These are phyloP conservation scores for Loripinus fragilis DNA, from an alignment of 2,888 invertebrate species.

Conservation along the genomic window DNA sequence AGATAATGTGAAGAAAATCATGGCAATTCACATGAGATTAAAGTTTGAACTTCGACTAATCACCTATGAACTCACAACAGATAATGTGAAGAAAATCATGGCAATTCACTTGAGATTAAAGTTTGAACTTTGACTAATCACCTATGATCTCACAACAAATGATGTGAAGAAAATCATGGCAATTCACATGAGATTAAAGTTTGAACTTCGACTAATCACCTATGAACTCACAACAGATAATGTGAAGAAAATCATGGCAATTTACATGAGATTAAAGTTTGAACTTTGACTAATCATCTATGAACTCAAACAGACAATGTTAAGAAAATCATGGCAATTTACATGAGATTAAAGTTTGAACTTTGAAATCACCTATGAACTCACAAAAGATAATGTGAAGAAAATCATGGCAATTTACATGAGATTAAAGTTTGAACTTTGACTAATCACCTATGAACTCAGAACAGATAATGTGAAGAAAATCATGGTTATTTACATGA, in stretches of 20 bases:
- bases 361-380: constrained; percentile 78
- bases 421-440: constrained; percentile 77
- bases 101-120: constrained; percentile 82
- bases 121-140: too few relatives aligned
- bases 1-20: too few relatives aligned
- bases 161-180: too few relatives aligned
- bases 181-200: too few relatives aligned
- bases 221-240: constrained; percentile 82
- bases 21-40: too few relatives aligned
- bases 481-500: too few relatives aligned
- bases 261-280: constrained; percentile 82
- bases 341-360: constrained; percentile 75
- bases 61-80: constrained; percentile 80
- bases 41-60: too few relatives aligned
- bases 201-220: too few relatives aligned
- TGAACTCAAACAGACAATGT: constrained; percentile 62
- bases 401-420: constrained; percentile 82
- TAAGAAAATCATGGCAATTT: constrained; percentile 70
- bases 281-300: too few relatives aligned
- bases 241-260: constrained; percentile 81
- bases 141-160: too few relatives aligned
- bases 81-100: constrained; percentile 81
- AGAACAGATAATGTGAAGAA: too few relatives aligned
- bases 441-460: too few relatives aligned
- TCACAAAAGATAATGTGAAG: constrained; percentile 81